A percentile compares a stretch with the other conserved stretches of the same genome.
These are phyloP conservation scores for Charina bottae DNA, from an alignment of 2,113 vertebrate species.

Conservation along the genomic window DNA sequence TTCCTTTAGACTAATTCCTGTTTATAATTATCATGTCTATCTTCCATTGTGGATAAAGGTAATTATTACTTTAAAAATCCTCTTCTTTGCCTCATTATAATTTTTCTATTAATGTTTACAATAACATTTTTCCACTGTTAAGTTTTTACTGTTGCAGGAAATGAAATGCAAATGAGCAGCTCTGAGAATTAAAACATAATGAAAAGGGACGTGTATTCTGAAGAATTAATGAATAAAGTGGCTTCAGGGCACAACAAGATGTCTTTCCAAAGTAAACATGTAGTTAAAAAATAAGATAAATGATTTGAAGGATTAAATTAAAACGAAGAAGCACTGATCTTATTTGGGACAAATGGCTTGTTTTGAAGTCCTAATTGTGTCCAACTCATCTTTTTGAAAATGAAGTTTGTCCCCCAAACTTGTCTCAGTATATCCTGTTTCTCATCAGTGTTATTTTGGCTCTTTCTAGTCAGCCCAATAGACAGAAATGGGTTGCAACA, in stretches of 20 bases:
- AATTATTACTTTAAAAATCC: slow-evolving; percentile 27
- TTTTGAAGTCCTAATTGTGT: slow-evolving; percentile 53
- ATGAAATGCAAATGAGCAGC: slow-evolving; percentile 78
- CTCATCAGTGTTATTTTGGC: not conserved
- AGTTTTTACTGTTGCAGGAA: slow-evolving; percentile 57
- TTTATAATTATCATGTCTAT: not conserved
- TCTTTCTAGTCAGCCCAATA: not conserved
- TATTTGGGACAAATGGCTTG: slow-evolving; percentile 44
- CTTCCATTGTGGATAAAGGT: not conserved
- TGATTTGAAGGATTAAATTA: slow-evolving; percentile 54
- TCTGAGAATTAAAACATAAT: slow-evolving; percentile 75
- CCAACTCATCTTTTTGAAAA: slow-evolving; percentile 48
- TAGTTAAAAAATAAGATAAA: slow-evolving; percentile 65
- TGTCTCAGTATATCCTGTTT: slow-evolving; percentile 27
- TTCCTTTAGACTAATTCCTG: slow-evolving; percentile 17
- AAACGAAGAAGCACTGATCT: slow-evolving; percentile 20
- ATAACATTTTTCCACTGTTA: slow-evolving; percentile 54
- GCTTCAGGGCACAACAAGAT: slow-evolving; percentile 63
- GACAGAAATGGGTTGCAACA: not conserved
- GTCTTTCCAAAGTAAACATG: slow-evolving; percentile 66
- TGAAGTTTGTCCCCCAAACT: slow-evolving; percentile 33
- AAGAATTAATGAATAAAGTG: slow-evolving; percentile 75
- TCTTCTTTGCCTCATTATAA: slow-evolving; percentile 47
- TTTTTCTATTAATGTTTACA: slow-evolving; percentile 73
- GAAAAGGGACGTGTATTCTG: slow-evolving; percentile 69